A percentile compares a stretch with the other conserved stretches of the same genome.
Evolutionary conservation across 2,888 invertebrate genomes (phyloP).

Genomic region (Morpho deidamia): DNA sequence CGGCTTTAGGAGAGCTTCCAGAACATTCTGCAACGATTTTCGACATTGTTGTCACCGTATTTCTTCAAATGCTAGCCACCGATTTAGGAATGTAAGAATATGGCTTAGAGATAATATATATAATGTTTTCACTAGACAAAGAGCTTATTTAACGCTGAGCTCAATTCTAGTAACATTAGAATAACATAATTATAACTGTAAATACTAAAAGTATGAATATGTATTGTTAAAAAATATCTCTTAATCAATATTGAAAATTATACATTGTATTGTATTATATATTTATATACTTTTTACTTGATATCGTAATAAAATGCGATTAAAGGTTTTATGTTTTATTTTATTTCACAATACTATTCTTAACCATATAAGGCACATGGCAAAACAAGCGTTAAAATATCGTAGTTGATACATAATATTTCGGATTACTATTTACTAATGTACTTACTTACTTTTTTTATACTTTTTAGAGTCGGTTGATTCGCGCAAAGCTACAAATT

Average conservation of each 20-base stretch:
- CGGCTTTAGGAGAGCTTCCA: conserved; percentile 7
- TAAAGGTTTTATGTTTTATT: conserved; percentile 24
- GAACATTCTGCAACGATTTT: conserved; percentile 31
- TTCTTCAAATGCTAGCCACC: conserved; percentile 34
- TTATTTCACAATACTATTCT: conserved; percentile 14
- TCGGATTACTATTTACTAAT: no score
- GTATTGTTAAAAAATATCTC: not conserved
- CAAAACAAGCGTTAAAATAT: not conserved
- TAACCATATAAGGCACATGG: not conserved
- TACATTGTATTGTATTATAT: conserved; percentile 11
- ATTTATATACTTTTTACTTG: conserved; percentile 4
- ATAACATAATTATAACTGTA: conserved; percentile 30
- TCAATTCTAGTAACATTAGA: conserved; percentile 62
- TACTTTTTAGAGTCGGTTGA: no score
- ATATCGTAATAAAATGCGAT: conserved; percentile 20
- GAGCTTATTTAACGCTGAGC: conserved; percentile 61
- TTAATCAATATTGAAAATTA: not conserved
- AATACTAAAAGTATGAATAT: conserved; percentile 5
- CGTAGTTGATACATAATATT: no score
- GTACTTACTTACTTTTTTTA: no score
- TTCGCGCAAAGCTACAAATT: not conserved
- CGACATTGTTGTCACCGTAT: conserved; percentile 40
- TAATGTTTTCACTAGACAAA: conserved; percentile 47
- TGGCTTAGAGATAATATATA: conserved; percentile 49
- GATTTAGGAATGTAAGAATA: conserved; percentile 34